A percentile compares a stretch with the other conserved stretches of the same genome.
phyloP scores from a whole-genome alignment of 2,797 vertebrate genomes.

The Syndactyla subalaris region DNA sequence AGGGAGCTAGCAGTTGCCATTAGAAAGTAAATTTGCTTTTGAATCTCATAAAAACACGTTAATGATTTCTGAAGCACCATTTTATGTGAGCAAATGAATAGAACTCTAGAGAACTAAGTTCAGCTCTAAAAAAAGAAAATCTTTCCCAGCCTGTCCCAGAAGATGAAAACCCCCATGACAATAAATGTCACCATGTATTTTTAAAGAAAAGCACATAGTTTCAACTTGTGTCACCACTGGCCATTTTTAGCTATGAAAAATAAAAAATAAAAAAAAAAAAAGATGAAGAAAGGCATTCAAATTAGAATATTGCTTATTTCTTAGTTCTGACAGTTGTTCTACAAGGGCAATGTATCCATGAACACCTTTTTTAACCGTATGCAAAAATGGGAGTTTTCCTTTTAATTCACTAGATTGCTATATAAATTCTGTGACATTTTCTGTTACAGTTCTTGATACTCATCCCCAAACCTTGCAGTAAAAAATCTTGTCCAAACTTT shows the following conservation, averaged over 20 bases:
- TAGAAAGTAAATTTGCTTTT: not conserved
- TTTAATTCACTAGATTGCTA: not conserved
- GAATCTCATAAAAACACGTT: not conserved
- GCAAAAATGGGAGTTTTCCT: not conserved
- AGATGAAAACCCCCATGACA: accelerated
- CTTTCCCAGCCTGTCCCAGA: accelerated
- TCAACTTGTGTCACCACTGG: not conserved
- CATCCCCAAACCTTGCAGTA: not conserved
- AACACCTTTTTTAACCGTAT: not conserved
- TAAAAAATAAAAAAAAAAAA: not conserved
- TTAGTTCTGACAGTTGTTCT: not conserved
- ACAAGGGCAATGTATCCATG: not conserved
- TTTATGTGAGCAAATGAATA: not conserved
- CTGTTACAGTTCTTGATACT: not conserved
- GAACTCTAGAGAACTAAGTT: not conserved
- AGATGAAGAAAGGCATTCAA: not conserved
- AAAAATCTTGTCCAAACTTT: not conserved
- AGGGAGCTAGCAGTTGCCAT: not conserved
- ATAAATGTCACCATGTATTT: not conserved
- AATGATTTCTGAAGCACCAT: not conserved
- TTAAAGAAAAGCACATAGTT: not conserved
- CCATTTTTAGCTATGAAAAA: not conserved
- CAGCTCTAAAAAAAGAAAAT: not conserved
- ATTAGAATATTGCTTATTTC: not conserved
- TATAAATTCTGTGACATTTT: not conserved